Conservation (phyloP, 2,888 invertebrate genomes). For the Acleris cristana region DNA sequence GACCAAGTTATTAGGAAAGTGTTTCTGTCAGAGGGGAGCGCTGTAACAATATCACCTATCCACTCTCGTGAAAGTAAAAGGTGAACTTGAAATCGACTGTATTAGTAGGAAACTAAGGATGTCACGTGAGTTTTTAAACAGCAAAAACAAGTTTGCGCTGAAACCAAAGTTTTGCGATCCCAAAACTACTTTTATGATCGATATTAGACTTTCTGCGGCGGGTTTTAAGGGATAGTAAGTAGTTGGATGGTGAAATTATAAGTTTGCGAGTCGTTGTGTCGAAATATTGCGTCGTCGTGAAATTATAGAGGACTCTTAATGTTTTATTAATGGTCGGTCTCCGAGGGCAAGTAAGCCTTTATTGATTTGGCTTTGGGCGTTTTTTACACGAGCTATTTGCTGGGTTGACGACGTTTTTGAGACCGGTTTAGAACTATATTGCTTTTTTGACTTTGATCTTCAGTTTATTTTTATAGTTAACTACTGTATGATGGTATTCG, state of each 20-base stretch:
- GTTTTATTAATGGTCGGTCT: slow-evolving; percentile 45
- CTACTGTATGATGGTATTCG: no score
- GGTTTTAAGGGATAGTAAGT: slow-evolving; percentile 8
- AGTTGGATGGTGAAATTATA: slow-evolving; percentile 2
- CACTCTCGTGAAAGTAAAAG: not conserved
- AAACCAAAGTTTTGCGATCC: not conserved
- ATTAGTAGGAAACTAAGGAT: not conserved
- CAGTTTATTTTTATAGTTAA: no score
- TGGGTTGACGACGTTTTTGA: not conserved
- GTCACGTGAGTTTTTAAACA: not conserved
- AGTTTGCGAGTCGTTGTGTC: slow-evolving; percentile 33
- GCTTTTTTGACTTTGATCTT: not conserved
- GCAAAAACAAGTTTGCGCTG: slow-evolving; percentile 12
- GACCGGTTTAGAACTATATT: slow-evolving; percentile 1
- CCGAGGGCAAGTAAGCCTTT: slow-evolving; percentile 38
- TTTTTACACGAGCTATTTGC: slow-evolving; percentile 19
- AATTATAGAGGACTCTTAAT: slow-evolving; percentile 45
- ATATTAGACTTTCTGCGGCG: not conserved
- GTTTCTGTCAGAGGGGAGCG: slow-evolving; percentile 29
- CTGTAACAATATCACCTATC: not conserved
- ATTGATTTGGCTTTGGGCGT: slow-evolving; percentile 37
- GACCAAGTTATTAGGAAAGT: slow-evolving; percentile 34
- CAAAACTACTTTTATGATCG: not conserved
- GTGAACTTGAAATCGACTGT: not conserved
- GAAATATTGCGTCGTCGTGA: slow-evolving; percentile 42